Evolutionary conservation across 2,113 vertebrate species (phyloP).

Genomic region (Dasyprocta punctata): DNA sequence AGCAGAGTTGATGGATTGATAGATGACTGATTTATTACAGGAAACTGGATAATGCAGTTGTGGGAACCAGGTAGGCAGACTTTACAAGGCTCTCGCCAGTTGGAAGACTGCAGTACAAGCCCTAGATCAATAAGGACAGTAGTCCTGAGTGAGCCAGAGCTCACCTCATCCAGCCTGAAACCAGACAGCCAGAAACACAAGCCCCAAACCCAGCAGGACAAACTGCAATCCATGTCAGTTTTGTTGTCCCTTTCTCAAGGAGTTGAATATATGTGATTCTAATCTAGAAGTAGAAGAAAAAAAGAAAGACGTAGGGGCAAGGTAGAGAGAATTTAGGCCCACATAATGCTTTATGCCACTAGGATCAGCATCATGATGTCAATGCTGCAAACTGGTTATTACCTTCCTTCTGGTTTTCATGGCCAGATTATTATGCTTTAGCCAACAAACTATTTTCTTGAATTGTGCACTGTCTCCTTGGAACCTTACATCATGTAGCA

Average conservation of each 20-base stretch:
- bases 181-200: neutral
- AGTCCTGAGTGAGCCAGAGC: too few species aligned
- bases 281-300: neutral
- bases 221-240: neutral
- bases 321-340: neutral
- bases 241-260: neutral
- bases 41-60: neutral
- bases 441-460: neutral
- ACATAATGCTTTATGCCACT: neutral
- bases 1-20: neutral
- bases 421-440: conserved; percentile 31
- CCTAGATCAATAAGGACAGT: too few species aligned
- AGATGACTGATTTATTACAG: neutral
- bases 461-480: neutral
- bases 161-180: neutral
- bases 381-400: neutral
- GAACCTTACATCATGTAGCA: neutral
- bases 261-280: neutral
- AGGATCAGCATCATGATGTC: neutral
- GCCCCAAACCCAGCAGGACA: neutral
- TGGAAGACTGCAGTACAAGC: neutral
- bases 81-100: neutral
- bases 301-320: neutral
- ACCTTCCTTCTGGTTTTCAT: neutral
- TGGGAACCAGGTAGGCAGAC: neutral